These are phyloP conservation scores for Labia minor DNA, from an alignment of 2,888 invertebrate genomes.

Conservation along the genomic window DNA sequence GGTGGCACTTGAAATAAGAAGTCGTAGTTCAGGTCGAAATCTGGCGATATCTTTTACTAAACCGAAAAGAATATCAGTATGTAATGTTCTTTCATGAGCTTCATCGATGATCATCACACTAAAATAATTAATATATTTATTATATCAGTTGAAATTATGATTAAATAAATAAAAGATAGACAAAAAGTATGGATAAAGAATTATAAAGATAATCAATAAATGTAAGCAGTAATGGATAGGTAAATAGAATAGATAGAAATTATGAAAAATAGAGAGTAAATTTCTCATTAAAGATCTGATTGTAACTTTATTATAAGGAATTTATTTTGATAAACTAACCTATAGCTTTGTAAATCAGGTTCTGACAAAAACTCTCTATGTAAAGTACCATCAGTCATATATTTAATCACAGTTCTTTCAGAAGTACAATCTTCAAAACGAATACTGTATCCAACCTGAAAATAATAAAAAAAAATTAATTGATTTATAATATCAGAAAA, in stretches of 20 bases:
- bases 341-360: constrained; percentile 87
- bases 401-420: constrained; percentile 90
- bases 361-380: constrained; percentile 95
- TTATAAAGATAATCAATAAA: too few relatives aligned
- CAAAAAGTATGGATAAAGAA: too few relatives aligned
- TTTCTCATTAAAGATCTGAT: too few relatives aligned
- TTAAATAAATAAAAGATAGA: too few relatives aligned
- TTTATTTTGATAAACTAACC: too few relatives aligned
- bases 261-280: too few relatives aligned
- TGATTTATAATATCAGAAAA: constrained; percentile 15
- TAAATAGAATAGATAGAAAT: too few relatives aligned
- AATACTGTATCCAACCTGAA: constrained; percentile 60
- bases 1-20: constrained; percentile 95
- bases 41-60: constrained; percentile 91
- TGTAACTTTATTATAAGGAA: too few relatives aligned
- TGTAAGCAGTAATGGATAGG: too few relatives aligned
- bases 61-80: constrained; percentile 97
- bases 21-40: constrained; percentile 85
- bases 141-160: too few relatives aligned
- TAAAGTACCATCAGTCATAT: constrained; percentile 98
- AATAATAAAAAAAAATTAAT: constrained; percentile 25
- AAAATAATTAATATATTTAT: too few relatives aligned
- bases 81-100: constrained; percentile 95
- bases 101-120: constrained; percentile 99
- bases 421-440: constrained; percentile 99